phyloP scores from a whole-genome alignment of 64 coral and sea anemone species.

The Catalaphyllia jardinei region DNA sequence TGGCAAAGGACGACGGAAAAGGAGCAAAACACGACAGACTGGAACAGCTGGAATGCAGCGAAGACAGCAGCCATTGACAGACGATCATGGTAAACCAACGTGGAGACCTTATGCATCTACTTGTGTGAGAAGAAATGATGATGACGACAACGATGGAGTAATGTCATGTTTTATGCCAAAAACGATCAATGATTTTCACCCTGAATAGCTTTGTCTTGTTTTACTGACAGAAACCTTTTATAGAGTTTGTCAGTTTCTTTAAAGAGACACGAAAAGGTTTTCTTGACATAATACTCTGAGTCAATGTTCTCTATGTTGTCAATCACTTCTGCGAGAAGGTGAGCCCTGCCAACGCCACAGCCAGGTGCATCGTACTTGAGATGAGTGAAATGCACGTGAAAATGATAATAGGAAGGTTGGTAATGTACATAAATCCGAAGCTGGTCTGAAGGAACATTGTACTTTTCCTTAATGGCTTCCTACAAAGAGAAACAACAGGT shows the following conservation, averaged over 20 bases:
- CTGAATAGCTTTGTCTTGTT: neutral
- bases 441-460: slow-evolving; percentile 59
- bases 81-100: too few relatives aligned
- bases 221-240: slow-evolving; percentile 5
- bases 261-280: slow-evolving; percentile 71
- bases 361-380: slow-evolving; percentile 87
- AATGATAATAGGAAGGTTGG: slow-evolving; percentile 96
- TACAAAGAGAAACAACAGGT: slow-evolving; percentile 42
- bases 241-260: slow-evolving; percentile 84
- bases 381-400: slow-evolving; percentile 97
- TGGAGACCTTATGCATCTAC: too few relatives aligned
- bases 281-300: slow-evolving; percentile 78
- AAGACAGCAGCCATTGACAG: too few relatives aligned
- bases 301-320: slow-evolving; percentile 97
- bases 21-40: too few relatives aligned
- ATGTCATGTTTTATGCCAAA: neutral
- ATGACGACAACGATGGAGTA: too few relatives aligned
- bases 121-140: too few relatives aligned
- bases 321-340: slow-evolving; percentile 92
- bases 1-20: too few relatives aligned
- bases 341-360: slow-evolving; percentile 67
- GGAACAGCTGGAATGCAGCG: too few relatives aligned
- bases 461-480: slow-evolving; percentile 76
- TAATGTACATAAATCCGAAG: slow-evolving; percentile 94
- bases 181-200: neutral